Conservation (phyloP, 2,888 invertebrate species). For the Diplolepis rosae region DNA sequence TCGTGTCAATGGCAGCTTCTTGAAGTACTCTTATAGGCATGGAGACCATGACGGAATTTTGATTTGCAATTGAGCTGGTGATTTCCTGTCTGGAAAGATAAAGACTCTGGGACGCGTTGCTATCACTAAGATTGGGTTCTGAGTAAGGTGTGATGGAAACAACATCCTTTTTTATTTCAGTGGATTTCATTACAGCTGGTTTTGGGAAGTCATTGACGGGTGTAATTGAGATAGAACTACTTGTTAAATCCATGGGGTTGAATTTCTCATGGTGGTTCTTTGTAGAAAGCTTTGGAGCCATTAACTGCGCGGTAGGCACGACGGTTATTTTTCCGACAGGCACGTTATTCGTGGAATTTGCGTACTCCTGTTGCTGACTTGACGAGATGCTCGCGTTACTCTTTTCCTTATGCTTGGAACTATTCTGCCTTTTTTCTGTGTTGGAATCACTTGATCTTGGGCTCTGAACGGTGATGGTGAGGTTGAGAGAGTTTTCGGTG, state of each 20-base stretch:
- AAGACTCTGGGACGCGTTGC: slow-evolving; percentile 16
- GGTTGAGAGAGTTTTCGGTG: slow-evolving; percentile 50
- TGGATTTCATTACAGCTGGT: slow-evolving; percentile 47
- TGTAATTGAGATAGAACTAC: slow-evolving; percentile 68
- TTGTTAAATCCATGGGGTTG: slow-evolving; percentile 66
- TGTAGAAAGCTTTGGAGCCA: slow-evolving; percentile 50
- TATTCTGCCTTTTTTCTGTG: slow-evolving; percentile 40
- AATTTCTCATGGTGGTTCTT: slow-evolving; percentile 59
- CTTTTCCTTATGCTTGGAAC: slow-evolving; percentile 59
- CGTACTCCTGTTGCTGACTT: slow-evolving; percentile 48
- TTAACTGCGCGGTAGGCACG: slow-evolving; percentile 64
- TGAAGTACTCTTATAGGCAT: slow-evolving; percentile 62
- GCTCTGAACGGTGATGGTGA: slow-evolving; percentile 34
- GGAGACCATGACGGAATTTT: slow-evolving; percentile 51
- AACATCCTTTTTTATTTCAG: slow-evolving; percentile 64
- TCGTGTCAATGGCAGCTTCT: slow-evolving; percentile 55
- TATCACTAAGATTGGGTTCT: slow-evolving; percentile 46
- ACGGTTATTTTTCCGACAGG: slow-evolving; percentile 62
- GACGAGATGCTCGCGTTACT: slow-evolving; percentile 46
- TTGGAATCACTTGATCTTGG: slow-evolving; percentile 47
- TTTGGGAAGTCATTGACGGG: slow-evolving; percentile 68
- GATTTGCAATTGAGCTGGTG: slow-evolving; percentile 49
- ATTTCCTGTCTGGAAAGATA: slow-evolving; percentile 36
- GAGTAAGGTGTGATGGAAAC: slow-evolving; percentile 68
- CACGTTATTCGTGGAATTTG: slow-evolving; percentile 44